A percentile compares a stretch with the other conserved stretches of the same genome.
These are phyloP conservation scores for Eristalis intricaria DNA, from an alignment of 2,888 invertebrate species.

Conservation along the genomic window DNA sequence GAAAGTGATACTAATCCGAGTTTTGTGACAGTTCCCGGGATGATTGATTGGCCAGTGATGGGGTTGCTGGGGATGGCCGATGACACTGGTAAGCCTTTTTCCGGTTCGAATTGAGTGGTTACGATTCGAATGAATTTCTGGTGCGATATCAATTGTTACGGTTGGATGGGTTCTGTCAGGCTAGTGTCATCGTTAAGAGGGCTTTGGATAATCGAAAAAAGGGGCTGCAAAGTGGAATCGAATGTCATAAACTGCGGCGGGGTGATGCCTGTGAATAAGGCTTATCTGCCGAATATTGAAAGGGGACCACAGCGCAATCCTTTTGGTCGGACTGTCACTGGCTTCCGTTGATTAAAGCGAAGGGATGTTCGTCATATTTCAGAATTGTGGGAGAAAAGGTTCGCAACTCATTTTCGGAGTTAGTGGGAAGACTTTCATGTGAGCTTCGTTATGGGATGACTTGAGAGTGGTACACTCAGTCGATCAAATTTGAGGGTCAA, in stretches of 20 bases:
- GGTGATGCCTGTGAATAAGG: not conserved
- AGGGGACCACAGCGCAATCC: not conserved
- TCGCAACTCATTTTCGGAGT: too few species aligned
- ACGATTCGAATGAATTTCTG: not conserved
- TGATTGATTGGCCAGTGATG: not conserved
- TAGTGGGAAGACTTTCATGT: too few species aligned
- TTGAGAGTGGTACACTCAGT: too few species aligned
- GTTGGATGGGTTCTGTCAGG: not conserved
- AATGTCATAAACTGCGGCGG: not conserved
- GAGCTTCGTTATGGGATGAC: too few species aligned
- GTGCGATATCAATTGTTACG: not conserved
- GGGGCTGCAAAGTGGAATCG: not conserved
- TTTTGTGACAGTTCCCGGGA: conserved; percentile 9
- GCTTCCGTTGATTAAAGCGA: not conserved
- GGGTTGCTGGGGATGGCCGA: not conserved
- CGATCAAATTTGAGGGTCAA: too few species aligned
- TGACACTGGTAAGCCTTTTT: not conserved
- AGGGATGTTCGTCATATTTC: too few species aligned
- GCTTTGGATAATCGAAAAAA: not conserved
- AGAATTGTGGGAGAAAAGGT: too few species aligned
- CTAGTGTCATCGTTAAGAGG: not conserved
- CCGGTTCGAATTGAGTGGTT: not conserved
- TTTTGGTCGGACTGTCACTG: not conserved
- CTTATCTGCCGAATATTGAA: not conserved
- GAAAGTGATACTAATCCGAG: conserved; percentile 3